Evolutionary conservation across 2,888 invertebrate species (phyloP).

Genomic region (Sinopyrophorus schimmeli): DNA sequence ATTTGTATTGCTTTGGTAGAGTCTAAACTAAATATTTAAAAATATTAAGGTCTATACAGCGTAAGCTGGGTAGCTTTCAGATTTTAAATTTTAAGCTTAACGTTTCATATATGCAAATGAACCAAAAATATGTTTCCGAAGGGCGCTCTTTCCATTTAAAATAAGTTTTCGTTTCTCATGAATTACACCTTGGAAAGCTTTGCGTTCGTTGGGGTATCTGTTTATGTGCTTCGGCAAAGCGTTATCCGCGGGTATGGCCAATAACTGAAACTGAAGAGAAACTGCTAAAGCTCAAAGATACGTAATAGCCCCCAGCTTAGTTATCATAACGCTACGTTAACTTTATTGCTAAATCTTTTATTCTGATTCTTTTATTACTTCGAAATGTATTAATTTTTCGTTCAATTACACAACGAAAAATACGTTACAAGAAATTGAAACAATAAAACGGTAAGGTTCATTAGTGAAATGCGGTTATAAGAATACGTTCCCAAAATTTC

Average conservation of each 20-base stretch:
- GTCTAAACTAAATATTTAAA: not conserved
- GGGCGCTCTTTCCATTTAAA: constrained; percentile 12
- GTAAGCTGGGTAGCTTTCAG: not conserved
- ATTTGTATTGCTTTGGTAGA: constrained; percentile 1
- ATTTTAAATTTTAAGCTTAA: constrained; percentile 3
- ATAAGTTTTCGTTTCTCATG: constrained; percentile 7
- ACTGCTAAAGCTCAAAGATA: constrained; percentile 13
- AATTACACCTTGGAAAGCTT: constrained; percentile 8
- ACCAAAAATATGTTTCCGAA: constrained; percentile 11
- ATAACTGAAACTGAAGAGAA: constrained; percentile 11
- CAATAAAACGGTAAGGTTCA: too few relatives aligned
- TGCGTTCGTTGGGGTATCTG: constrained; percentile 8
- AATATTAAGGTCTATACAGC: constrained; percentile 3
- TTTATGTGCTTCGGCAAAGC: constrained; percentile 11
- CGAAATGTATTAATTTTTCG: too few relatives aligned
- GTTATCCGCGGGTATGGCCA: constrained; percentile 10
- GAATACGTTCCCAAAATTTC: too few relatives aligned
- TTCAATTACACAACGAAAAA: too few relatives aligned
- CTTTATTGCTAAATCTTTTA: constrained; percentile 11
- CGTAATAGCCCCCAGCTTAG: constrained; percentile 8
- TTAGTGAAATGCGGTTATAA: too few relatives aligned
- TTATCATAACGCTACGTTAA: constrained; percentile 5
- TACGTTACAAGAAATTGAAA: too few relatives aligned
- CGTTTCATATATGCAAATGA: constrained; percentile 11
- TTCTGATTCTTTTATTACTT: not conserved